Base-by-base conservation (phyloP, 2,888 invertebrate species). In the Merodon equestris region DNA sequence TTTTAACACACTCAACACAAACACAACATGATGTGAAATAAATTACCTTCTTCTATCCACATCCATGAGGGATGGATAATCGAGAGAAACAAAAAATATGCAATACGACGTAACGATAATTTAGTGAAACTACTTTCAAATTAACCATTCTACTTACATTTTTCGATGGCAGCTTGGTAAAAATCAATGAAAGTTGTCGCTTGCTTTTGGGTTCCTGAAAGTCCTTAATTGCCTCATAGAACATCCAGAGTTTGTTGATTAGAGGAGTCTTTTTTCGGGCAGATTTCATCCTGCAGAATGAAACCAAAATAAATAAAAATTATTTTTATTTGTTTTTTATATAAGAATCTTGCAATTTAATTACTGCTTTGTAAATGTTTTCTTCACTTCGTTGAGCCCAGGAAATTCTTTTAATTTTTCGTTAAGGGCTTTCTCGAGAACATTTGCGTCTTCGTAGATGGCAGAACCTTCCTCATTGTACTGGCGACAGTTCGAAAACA, bases 381-480 rank as follows among this genome's bases (percentile, higher is more conserved):
- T 85, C 40, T 87, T 87, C 0, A 87, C 87, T 68, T 92, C 91
- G 42, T 89, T 89, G 51, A 92, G 88, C 0, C 91, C 92, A 50
- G 93, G 92, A 19, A 95, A 88, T 71, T 96, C 95, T 83, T 93
- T 93, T 0, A 96, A 91, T 87, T 95, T 96, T 71, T 95, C 95
- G 87, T 93, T 93, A 81, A 98, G 90, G 5, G 96, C 93, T 81
- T 93, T 93, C 86, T 98, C 97, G 63, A 99, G 90, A 27, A 94
- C 92, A 85, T 94, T 95, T 1, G 98, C 97, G 89, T 98, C 98
- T 84, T 97, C 96, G 85, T 96, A 98, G 83, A 99, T 97, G 87
- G 95, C 93, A 0, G 98, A 99, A 9, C 96, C 95, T 88, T 98
- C 96, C 88, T 99, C 98, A 87, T 99, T 99, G 89, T 97, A 99